Percentiles rank a stretch among this genome's conserved stretches.
These are phyloP conservation scores for Zygogramma bicolorata DNA, from an alignment of 2,888 invertebrate species.

Conservation along the genomic window DNA sequence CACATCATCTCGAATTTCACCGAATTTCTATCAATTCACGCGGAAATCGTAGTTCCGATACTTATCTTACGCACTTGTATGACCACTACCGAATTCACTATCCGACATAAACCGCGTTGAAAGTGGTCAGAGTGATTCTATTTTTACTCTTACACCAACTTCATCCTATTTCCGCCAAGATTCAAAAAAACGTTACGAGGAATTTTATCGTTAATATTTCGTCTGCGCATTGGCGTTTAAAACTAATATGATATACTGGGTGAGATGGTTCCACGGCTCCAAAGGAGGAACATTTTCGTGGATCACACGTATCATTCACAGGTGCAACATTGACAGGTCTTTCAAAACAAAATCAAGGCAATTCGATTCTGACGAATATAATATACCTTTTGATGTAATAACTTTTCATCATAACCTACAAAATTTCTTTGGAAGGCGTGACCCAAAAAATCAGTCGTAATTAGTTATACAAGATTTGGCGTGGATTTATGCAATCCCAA, in stretches of 20 bases:
- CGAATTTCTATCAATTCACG: neutral
- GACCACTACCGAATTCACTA: conserved; percentile 16
- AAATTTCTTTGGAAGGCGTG: no score
- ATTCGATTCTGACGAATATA: no score
- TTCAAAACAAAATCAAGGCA: no score
- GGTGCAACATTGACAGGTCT: no score
- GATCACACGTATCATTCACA: no score
- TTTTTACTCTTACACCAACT: conserved; percentile 21
- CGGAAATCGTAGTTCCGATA: neutral
- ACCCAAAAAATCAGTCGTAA: no score
- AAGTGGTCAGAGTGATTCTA: conserved; percentile 22
- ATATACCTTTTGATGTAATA: no score
- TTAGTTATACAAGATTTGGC: no score
- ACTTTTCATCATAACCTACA: no score
- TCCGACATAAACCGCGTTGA: neutral
- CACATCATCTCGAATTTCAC: neutral
- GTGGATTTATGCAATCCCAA: no score
- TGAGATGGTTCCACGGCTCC: neutral
- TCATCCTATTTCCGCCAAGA: conserved; percentile 22
- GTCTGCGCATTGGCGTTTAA: neutral
- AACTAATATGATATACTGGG: neutral
- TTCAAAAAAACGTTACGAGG: conserved; percentile 13
- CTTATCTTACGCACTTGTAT: neutral
- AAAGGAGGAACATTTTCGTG: no score
- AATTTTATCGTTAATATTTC: conserved; percentile 11